Base-by-base conservation (phyloP, 2,888 invertebrate genomes). In the Scaptomyza polygonia region DNA sequence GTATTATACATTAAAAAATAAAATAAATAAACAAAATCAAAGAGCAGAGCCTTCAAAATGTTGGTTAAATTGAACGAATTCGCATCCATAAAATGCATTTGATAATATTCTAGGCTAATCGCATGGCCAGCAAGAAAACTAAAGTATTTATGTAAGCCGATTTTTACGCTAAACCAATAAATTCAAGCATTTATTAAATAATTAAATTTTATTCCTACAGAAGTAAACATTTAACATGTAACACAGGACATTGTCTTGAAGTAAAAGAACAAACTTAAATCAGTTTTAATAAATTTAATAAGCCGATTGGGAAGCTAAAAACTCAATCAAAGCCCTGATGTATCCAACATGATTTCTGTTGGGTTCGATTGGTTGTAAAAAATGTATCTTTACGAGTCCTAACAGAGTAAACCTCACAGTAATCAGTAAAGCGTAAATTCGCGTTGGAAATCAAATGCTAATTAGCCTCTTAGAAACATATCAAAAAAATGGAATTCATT, bases 391-490 rank as follows among this genome's bases (percentile, higher is more conserved):
- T 30, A 34, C 29, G 27, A 73, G 39, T 73, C 47, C 40, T 48
- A 57, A 54, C 45, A 47, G 11, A 30, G 42, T 48, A 57, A 48
- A 67, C 27, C 66, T 57, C 61, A 77, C 70, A 68, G 52, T 47
- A 70, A 69, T 67, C 61, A 52, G 34, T 49, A 48, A 21, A 34
- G 58, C 61, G 45, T 56, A 8, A 51, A 72, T 61, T 69, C 43
- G 51, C 62, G 54, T 62, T 54, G 62, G 44, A 68, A 74, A 73
- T 79, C 77, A 78, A 77, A 86, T 84, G 77, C 85, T 73, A 88
- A 77, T 86, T 90, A 91, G 91, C 89, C 91, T 91, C 89, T 90
- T 91, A 91, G 90, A 91, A 89, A 91, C 90, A 91, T 91, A 91
- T 91, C 90, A 91, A 84, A 76, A 83, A 81, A 81, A 83, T 59